Base-by-base conservation (phyloP, 2,888 invertebrate genomes). In the Cotesia congregata region DNA sequence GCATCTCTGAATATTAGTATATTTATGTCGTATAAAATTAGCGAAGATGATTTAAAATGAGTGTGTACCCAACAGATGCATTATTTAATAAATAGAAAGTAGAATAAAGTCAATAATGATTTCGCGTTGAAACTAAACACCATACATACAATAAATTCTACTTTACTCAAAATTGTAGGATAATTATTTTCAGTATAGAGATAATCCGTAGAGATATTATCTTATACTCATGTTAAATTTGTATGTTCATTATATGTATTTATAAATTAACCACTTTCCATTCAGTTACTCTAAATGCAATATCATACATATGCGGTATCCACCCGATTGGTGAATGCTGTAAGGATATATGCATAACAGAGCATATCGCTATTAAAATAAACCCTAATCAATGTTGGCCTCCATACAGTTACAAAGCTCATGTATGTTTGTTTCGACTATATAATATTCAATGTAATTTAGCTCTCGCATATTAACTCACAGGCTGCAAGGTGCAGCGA, bases 401-500 rank as follows among this genome's bases (percentile, higher is more conserved):
- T 30, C 30, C 30, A 30, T 30, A 30, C 3, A 30, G 30, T 30
- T 30, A 30, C 3, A 30, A 3, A 30, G 50, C 2, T 7, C 12
- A 12, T 50, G 12, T 9, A 12, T 50, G 12, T 50, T 7, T 50
- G 12, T 50, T 50, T 12, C 12, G 12, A 1, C 50, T 50, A 50
- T 50, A 9, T 50, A 30, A 30, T 30, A 50, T 50, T 0, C 50
- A 50, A 50, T 50, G 12, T 50, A 50, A 50, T 50, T 50, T 50
- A 50, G 9, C 50, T 12, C 12, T 30, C 30, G 30, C 30, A 30
- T 3, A 30, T 30, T 30, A 30, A 50, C 12, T 50, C 50, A 50
- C 50, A 50, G 7, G 12, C 12, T 41, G 70, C 59, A 70, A 70
- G 70, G 70, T 70, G 70, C 70, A 70, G 70, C 70, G 30, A 70